Conservation (phyloP, 2,888 invertebrate genomes). For the Herminia tarsipennalis region DNA sequence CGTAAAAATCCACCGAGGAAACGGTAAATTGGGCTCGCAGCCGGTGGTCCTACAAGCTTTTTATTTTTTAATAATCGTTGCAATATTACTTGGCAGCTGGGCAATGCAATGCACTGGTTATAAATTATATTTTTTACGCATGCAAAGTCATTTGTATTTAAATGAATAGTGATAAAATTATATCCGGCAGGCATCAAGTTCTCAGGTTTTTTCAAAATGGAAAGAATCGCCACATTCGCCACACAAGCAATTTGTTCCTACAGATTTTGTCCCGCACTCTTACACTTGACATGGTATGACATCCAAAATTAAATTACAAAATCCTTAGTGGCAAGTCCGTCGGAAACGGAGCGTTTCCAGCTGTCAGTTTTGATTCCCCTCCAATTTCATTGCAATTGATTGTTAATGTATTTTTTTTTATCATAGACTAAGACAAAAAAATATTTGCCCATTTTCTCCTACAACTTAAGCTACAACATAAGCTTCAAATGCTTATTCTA, state of each 20-base stretch:
- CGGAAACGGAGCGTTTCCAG: conserved; percentile 5
- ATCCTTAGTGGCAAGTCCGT: background rate
- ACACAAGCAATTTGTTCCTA: no score
- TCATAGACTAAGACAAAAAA: background rate
- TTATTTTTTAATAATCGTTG: conserved; percentile 9
- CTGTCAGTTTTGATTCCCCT: conserved; percentile 12
- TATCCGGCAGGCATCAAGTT: no score
- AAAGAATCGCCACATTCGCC: no score
- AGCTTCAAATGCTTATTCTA: no score
- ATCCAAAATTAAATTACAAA: conserved; percentile 15
- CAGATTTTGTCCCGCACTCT: background rate
- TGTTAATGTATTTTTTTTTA: conserved; percentile 1
- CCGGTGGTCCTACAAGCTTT: conserved; percentile 12
- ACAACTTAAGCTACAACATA: background rate
- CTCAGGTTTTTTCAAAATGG: no score
- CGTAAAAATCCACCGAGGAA: conserved; percentile 7
- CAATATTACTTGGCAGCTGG: conserved; percentile 5
- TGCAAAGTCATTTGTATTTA: conserved; percentile 2
- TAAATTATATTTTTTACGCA: conserved; percentile 2
- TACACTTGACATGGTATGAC: conserved; percentile 3
- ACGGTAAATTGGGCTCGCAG: conserved; percentile 16
- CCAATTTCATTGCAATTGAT: conserved; percentile 10
- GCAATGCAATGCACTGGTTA: background rate
- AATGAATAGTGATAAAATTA: background rate
- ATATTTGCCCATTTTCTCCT: background rate